These are phyloP conservation scores for Cotesia typhae DNA, from an alignment of 1,140 invertebrate genomes.

Conservation along the genomic window DNA sequence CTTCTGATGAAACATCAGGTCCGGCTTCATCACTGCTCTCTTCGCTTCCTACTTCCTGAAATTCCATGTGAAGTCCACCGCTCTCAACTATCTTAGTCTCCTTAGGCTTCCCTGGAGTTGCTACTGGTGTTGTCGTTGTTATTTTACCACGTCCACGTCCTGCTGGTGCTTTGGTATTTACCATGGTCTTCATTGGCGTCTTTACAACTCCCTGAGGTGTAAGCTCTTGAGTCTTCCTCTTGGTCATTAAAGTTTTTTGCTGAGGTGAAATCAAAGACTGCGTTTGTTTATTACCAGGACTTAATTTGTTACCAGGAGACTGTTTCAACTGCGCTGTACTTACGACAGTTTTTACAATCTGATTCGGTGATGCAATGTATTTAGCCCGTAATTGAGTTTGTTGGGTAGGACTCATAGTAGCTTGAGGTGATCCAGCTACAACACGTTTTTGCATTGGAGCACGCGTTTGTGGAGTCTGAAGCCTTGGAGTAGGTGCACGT, in stretches of 20 bases:
- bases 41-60: slow-evolving; percentile 61
- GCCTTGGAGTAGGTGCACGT: slow-evolving; percentile 48
- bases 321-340: slow-evolving; percentile 43
- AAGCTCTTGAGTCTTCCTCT: slow-evolving; percentile 61
- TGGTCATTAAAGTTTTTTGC: slow-evolving; percentile 62
- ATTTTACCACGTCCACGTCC: slow-evolving; percentile 40
- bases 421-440: slow-evolving; percentile 36
- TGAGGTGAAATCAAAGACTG: slow-evolving; percentile 60
- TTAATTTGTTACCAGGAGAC: slow-evolving; percentile 44
- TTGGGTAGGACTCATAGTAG: slow-evolving; percentile 38
- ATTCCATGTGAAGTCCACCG: slow-evolving; percentile 65
- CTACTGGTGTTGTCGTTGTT: slow-evolving; percentile 29
- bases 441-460: slow-evolving; percentile 56
- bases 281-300: slow-evolving; percentile 44
- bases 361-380: slow-evolving; percentile 38
- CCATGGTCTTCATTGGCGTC: slow-evolving; percentile 46
- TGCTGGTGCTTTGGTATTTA: slow-evolving; percentile 41
- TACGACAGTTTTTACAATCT: slow-evolving; percentile 33
- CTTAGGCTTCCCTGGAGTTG: slow-evolving; percentile 51
- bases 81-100: slow-evolving; percentile 63
- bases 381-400: slow-evolving; percentile 52
- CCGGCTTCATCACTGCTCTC: slow-evolving; percentile 69
- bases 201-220: slow-evolving; percentile 49
- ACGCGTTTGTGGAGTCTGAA: slow-evolving; percentile 41
- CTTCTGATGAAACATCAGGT: slow-evolving; percentile 65